Evolutionary conservation across 2,797 vertebrate species (phyloP).

Genomic region (Gambelia wislizenii): DNA sequence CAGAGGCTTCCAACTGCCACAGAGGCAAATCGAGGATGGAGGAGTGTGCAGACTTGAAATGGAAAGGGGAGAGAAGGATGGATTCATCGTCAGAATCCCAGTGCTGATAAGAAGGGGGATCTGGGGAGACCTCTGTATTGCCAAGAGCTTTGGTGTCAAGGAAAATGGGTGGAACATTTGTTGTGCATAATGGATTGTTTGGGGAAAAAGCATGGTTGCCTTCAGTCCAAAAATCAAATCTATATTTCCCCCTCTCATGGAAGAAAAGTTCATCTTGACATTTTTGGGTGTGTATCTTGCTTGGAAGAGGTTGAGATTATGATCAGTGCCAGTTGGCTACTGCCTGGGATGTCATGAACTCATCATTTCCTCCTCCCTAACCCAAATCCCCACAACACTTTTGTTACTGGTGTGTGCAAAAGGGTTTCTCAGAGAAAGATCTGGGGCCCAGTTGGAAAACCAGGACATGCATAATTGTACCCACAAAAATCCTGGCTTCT

Average conservation of each 20-base stretch:
- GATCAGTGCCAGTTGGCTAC: not conserved
- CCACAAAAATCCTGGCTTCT: not conserved
- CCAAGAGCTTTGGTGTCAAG: constrained; percentile 27
- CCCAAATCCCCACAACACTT: not conserved
- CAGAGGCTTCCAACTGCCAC: not conserved
- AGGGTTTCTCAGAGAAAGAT: no score
- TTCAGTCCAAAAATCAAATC: not conserved
- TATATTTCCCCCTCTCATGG: not conserved
- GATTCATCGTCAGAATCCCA: accelerated
- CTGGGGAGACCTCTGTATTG: not conserved
- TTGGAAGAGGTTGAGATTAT: not conserved
- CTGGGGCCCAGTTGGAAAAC: no score
- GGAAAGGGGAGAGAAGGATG: not conserved
- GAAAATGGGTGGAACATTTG: constrained; percentile 9
- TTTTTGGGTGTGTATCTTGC: not conserved
- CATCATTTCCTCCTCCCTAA: not conserved
- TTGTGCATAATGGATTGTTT: not conserved
- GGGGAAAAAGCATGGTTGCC: not conserved
- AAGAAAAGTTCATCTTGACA: not conserved
- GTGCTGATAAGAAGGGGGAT: not conserved
- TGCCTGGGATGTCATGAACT: no score
- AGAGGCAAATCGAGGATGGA: accelerated
- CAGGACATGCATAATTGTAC: no score
- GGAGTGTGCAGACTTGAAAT: accelerated
- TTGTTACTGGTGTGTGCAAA: no score